Conservation (phyloP, 1,140 invertebrate genomes). For the Apocrypta bakeri region DNA sequence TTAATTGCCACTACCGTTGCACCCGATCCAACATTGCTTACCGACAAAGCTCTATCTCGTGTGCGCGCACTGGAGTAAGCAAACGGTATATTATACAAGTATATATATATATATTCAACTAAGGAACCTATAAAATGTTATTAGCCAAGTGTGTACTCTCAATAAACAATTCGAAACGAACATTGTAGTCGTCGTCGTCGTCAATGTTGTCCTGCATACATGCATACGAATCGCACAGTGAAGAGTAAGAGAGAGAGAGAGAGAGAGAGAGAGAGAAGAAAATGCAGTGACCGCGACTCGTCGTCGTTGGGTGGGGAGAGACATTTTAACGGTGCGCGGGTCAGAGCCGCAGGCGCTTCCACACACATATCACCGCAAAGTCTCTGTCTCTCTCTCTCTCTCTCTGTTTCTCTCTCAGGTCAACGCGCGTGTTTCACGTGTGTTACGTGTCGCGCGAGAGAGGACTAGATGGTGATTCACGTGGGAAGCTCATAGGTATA, state of each 20-base stretch:
- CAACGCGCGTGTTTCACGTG: neutral
- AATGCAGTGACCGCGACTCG: neutral
- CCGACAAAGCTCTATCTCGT: neutral
- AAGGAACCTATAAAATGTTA: neutral
- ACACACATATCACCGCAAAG: neutral
- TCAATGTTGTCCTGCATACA: neutral
- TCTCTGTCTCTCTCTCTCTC: too few relatives aligned
- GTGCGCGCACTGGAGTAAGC: neutral
- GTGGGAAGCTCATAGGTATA: neutral
- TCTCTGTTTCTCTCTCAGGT: too few relatives aligned
- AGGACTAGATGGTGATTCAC: conserved; percentile 3
- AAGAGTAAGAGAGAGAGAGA: too few relatives aligned
- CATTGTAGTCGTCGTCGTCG: neutral
- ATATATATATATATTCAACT: too few relatives aligned
- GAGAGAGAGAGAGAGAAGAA: conserved; percentile 5
- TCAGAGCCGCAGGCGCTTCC: neutral
- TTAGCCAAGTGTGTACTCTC: neutral
- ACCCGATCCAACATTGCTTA: neutral
- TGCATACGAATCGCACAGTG: too few relatives aligned
- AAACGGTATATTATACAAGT: neutral
- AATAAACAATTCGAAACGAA: neutral
- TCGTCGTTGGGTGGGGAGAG: neutral
- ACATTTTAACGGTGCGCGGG: neutral
- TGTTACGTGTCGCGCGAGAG: too few relatives aligned
- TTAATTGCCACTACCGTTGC: conserved; percentile 20